Conservation (phyloP, 1,140 invertebrate genomes). For the Antheraea mylitta region DNA sequence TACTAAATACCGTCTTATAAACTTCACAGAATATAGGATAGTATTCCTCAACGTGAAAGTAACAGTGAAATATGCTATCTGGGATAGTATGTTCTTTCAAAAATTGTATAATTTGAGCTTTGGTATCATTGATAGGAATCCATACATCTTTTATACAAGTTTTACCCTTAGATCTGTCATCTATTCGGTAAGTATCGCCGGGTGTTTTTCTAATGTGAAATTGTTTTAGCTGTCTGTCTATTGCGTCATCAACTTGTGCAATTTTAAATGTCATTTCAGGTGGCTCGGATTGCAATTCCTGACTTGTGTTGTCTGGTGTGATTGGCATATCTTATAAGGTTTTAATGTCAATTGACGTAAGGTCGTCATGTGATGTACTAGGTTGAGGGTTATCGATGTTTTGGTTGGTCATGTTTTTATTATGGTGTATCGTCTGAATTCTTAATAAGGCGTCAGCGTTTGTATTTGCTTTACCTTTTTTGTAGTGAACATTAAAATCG, state of each 20-base stretch:
- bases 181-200: conserved; percentile 27
- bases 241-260: conserved; percentile 29
- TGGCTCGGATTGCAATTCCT: not conserved
- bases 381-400: too few species aligned
- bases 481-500: conserved; percentile 21
- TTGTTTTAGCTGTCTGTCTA: conserved; percentile 34
- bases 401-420: conserved; percentile 2
- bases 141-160: conserved; percentile 35
- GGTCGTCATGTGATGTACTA: conserved; percentile 13
- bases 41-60: conserved; percentile 30
- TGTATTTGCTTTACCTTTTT: too few species aligned
- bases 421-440: conserved; percentile 15
- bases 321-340: conserved; percentile 13
- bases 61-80: conserved; percentile 34
- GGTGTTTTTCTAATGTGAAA: conserved; percentile 32
- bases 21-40: too few species aligned
- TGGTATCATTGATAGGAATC: conserved; percentile 33
- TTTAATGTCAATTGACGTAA: conserved; percentile 12
- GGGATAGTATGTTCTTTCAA: too few species aligned
- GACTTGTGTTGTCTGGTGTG: conserved; percentile 14
- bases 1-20: too few species aligned
- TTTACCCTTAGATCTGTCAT: too few species aligned
- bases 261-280: conserved; percentile 12
- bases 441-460: too few species aligned
- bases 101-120: too few species aligned